These are phyloP conservation scores for Gryllus longicercus DNA, from an alignment of 2,888 invertebrate genomes.

Conservation along the genomic window DNA sequence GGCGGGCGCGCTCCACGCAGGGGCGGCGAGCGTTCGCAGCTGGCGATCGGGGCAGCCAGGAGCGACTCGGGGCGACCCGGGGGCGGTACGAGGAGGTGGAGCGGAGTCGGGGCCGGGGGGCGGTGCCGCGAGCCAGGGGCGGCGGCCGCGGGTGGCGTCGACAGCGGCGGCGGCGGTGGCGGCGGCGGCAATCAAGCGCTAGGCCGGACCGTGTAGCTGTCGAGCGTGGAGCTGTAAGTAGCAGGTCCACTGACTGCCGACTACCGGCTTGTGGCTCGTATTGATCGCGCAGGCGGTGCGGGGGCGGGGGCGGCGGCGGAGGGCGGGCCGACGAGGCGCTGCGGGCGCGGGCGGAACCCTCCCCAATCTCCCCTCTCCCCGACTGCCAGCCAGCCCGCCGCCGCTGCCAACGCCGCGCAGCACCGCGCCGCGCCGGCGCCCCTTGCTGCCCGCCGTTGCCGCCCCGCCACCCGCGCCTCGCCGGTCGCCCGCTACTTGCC, in stretches of 20 bases:
- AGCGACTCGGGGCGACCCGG: background rate
- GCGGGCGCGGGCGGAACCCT: constrained; percentile 17
- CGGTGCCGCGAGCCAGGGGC: background rate
- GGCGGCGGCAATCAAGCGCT: constrained; percentile 4
- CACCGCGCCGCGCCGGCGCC: too few relatives aligned
- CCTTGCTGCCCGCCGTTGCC: too few relatives aligned
- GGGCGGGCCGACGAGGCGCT: background rate
- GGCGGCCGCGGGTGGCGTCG: background rate
- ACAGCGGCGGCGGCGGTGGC: background rate
- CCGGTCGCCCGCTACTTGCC: too few relatives aligned
- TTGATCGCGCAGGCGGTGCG: background rate
- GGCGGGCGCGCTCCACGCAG: too few relatives aligned
- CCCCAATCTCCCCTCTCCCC: background rate
- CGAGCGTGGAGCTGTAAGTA: constrained; percentile 17
- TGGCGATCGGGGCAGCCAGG: too few relatives aligned
- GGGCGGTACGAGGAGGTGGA: background rate
- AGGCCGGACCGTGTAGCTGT: background rate
- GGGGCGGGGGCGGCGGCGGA: background rate
- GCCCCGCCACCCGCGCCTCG: too few relatives aligned
- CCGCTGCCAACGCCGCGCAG: background rate
- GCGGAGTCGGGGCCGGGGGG: background rate
- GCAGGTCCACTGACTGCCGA: constrained; percentile 2
- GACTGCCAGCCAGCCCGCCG: background rate
- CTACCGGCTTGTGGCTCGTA: constrained; percentile 1
- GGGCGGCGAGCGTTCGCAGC: too few relatives aligned